phyloP scores from a whole-genome alignment of 2,113 vertebrate genomes.

The Pantherophis guttatus region DNA sequence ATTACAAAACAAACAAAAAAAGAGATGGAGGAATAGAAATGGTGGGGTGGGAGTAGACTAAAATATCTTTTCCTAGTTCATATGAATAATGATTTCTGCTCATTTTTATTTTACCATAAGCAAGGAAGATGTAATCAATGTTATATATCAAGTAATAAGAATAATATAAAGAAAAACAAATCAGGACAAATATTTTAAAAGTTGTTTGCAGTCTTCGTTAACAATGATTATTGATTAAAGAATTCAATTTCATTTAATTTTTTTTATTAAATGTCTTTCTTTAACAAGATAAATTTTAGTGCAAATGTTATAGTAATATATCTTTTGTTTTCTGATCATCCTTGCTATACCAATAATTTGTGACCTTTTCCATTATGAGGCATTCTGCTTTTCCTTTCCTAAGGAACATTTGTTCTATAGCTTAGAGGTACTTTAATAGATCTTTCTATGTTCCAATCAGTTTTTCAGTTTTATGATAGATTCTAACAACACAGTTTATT shows the following conservation, averaged over 20 bases:
- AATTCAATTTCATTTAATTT: not conserved
- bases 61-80: not conserved
- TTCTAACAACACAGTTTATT: not conserved
- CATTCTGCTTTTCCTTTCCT: not conserved
- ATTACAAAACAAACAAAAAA: not conserved
- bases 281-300: not conserved
- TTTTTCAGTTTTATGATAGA: not conserved
- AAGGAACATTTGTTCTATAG: not conserved
- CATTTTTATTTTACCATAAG: not conserved
- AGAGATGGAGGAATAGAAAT: not conserved
- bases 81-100: not conserved
- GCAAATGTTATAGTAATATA: not conserved
- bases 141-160: not conserved
- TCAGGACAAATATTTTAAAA: not conserved
- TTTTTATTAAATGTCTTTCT: not conserved
- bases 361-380: not conserved
- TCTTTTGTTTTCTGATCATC: not conserved
- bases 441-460: not conserved
- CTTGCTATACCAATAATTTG: not conserved
- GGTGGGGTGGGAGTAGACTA: not conserved
- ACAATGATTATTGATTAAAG: not conserved
- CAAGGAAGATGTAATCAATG: not conserved
- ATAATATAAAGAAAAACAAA: not conserved
- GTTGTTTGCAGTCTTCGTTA: not conserved
- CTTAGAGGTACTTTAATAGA: not conserved